Base-by-base conservation (phyloP, 2,888 invertebrate genomes). In the Cheilosia vulpina region DNA sequence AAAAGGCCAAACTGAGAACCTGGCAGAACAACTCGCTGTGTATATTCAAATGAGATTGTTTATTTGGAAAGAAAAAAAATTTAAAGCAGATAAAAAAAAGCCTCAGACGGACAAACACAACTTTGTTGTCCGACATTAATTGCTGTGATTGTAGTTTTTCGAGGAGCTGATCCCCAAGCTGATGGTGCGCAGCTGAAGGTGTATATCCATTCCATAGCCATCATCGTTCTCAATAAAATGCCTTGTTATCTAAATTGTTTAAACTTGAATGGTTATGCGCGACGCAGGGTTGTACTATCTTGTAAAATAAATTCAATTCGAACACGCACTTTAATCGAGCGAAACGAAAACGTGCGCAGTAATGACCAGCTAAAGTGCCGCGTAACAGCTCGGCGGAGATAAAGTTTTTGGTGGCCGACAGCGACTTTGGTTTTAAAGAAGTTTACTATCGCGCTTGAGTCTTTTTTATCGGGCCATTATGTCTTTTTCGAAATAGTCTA, bases 241-340 rank as follows among this genome's bases (percentile, higher is more conserved):
- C 47, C 11, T 58, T 47, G 69, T 79, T 84, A 84, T 84, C 84
- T 84, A 76, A 84, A 84, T 84, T 84, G 84, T 79, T 80, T 80
- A 41, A 71, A 76, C 47, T 79, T 71, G 55, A 79, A 84, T 79
- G 84, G 65, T 79, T 65, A 80, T 66, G 60, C 66, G 68, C 71
- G 68, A 65, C 58, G 78, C 31, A 24, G 15, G 52, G 52, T n/a
- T 47, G 15, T 21, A 7, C 62, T 24, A 75, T 65, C 84, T 52
- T 45, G 41, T 69, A 47, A 58, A 52, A 60, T 71, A 84, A 72
- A 55, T 80, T 84, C 60, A 65, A 84, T 80, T 78, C 58, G 63
- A 60, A 53, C 21, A 31, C 43, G 47, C 65, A 45, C 38, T 73
- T 34, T 15, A 53, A 62, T 68, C 43, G 66, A 41, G 15, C 17